phyloP scores from a whole-genome alignment of 2,888 invertebrate species.

The Muschampia plurimacula region DNA sequence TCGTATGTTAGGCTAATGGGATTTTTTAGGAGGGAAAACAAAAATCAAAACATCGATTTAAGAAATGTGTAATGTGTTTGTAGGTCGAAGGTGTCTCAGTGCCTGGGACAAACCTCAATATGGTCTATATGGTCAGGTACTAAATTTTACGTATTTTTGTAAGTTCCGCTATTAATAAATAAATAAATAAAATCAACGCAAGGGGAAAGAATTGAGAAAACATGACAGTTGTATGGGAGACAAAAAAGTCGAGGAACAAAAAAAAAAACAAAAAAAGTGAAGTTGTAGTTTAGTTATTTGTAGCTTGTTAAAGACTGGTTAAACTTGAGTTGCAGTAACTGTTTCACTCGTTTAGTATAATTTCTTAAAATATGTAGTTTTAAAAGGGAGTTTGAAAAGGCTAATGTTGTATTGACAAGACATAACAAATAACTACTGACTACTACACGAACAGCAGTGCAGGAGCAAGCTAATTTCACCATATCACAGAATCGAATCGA shows the following conservation, averaged over 20 bases:
- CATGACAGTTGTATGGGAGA: not conserved
- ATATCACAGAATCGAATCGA: not conserved
- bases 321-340: not conserved
- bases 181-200: not conserved
- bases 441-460: not conserved
- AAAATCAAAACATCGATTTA: not conserved
- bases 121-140: too few relatives aligned
- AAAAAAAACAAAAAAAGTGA: not conserved
- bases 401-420: not conserved
- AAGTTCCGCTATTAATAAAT: too few relatives aligned
- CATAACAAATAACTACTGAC: not conserved
- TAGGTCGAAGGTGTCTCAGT: too few relatives aligned
- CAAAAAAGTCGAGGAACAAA: not conserved
- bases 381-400: too few relatives aligned
- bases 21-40: conserved; percentile 14
- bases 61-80: not conserved
- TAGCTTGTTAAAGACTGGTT: not conserved
- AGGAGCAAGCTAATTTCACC: not conserved
- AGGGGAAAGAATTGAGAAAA: not conserved
- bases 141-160: too few relatives aligned
- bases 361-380: too few relatives aligned
- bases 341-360: not conserved
- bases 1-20: conserved; percentile 47
- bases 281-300: not conserved
- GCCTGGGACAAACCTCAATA: too few relatives aligned